Conservation (phyloP, 2,888 invertebrate species). For the Nemotelus nigrinus region DNA sequence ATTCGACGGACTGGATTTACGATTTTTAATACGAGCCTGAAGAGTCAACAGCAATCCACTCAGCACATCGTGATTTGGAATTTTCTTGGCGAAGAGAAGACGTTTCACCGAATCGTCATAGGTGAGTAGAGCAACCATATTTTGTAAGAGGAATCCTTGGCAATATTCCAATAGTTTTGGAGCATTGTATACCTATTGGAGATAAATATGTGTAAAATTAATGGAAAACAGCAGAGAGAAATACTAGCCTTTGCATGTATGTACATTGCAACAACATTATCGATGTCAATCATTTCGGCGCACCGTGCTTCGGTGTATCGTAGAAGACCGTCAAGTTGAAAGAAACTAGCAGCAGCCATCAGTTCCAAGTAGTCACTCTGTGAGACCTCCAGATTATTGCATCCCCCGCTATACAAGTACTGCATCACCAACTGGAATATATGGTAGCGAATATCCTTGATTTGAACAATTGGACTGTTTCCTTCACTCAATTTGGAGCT, state of each 20-base stretch:
- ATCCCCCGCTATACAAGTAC: conserved; percentile 90
- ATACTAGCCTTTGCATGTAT: conserved; percentile 85
- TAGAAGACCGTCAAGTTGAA: conserved; percentile 85
- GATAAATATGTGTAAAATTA: conserved; percentile 16
- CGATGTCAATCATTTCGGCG: conserved; percentile 83
- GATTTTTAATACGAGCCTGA: conserved; percentile 81
- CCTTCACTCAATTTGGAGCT: conserved; percentile 78
- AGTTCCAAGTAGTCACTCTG: conserved; percentile 85
- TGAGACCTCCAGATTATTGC: conserved; percentile 79
- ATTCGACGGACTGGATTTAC: conserved; percentile 58
- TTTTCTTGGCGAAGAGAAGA: conserved; percentile 85
- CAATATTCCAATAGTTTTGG: conserved; percentile 87
- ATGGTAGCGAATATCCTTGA: conserved; percentile 91
- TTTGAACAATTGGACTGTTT: conserved; percentile 85
- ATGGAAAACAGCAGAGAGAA: not conserved
- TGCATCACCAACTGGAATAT: conserved; percentile 96
- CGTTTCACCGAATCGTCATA: conserved; percentile 91
- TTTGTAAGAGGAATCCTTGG: conserved; percentile 89
- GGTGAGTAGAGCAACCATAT: conserved; percentile 92
- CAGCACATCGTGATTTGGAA: conserved; percentile 89
- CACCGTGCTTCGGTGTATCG: conserved; percentile 88
- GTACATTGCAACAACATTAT: conserved; percentile 91
- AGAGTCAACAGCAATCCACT: conserved; percentile 82
- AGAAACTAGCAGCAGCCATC: conserved; percentile 92
- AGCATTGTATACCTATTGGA: conserved; percentile 82